Evolutionary conservation across 2,888 invertebrate species (phyloP).

Genomic region (Hypomecis atomaria): DNA sequence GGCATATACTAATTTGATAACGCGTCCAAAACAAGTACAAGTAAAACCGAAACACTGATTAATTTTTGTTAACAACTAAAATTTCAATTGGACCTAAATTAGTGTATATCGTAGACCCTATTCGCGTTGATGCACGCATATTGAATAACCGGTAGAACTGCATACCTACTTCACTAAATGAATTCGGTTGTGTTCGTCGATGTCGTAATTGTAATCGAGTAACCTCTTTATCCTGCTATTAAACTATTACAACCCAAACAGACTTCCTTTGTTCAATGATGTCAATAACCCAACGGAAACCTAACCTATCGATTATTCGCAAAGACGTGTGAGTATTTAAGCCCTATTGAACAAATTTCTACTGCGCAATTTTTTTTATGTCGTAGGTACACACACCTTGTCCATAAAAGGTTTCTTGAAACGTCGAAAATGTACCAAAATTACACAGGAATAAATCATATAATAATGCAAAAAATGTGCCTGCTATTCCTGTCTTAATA

Average conservation of each 20-base stretch:
- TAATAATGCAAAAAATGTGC: no score
- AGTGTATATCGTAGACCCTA: background rate
- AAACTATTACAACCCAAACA: slow-evolving; percentile 26
- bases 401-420: background rate
- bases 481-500: no score
- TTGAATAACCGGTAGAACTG: background rate
- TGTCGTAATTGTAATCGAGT: slow-evolving; percentile 13
- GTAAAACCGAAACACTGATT: background rate
- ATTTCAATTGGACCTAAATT: background rate
- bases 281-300: slow-evolving; percentile 24
- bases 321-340: slow-evolving; percentile 8
- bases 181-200: slow-evolving; percentile 9
- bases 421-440: background rate
- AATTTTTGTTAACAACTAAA: background rate
- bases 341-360: slow-evolving; percentile 2
- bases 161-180: slow-evolving; percentile 11
- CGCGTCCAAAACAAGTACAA: no score
- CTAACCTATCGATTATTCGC: slow-evolving; percentile 21
- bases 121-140: background rate
- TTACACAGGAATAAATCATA: no score
- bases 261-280: slow-evolving; percentile 30
- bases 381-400: no score
- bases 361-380: background rate
- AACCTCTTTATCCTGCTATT: slow-evolving; percentile 33
- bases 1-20: no score